Evolutionary conservation across 2,113 vertebrate genomes (phyloP).

Genomic region (Alethe castanea): DNA sequence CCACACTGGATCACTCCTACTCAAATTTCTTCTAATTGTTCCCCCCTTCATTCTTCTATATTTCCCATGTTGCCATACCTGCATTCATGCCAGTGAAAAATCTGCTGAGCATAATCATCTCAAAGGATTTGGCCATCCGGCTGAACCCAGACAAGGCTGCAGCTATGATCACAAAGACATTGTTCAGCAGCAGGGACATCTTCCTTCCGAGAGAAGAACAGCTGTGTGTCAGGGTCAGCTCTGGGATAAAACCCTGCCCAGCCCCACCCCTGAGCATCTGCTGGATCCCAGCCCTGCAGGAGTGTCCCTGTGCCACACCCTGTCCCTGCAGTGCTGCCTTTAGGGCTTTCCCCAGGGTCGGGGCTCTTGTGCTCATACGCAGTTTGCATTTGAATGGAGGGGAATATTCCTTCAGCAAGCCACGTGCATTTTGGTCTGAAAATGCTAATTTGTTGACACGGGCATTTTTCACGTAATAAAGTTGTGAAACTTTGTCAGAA

Average conservation of each 20-base stretch:
- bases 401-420: neutral
- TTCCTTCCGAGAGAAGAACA: slow-evolving; percentile 77
- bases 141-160: slow-evolving; percentile 81
- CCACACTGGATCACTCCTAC: neutral
- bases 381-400: neutral
- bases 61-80: slow-evolving; percentile 59
- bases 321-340: neutral
- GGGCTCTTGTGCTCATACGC: neutral
- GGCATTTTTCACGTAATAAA: neutral
- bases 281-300: neutral
- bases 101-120: slow-evolving; percentile 89
- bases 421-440: neutral
- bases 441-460: neutral
- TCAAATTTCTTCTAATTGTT: neutral
- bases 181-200: slow-evolving; percentile 87
- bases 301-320: neutral
- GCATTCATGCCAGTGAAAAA: slow-evolving; percentile 84
- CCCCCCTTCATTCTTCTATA: fast-evolving
- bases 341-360: neutral
- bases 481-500: neutral
- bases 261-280: neutral
- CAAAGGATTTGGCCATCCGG: slow-evolving; percentile 79
- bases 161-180: slow-evolving; percentile 79
- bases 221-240: neutral
- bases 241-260: neutral